Percentiles rank a stretch among this genome's conserved stretches.
Evolutionary conservation across 2,113 vertebrate species (phyloP).

Genomic region (Tetraodon nigroviridis): DNA sequence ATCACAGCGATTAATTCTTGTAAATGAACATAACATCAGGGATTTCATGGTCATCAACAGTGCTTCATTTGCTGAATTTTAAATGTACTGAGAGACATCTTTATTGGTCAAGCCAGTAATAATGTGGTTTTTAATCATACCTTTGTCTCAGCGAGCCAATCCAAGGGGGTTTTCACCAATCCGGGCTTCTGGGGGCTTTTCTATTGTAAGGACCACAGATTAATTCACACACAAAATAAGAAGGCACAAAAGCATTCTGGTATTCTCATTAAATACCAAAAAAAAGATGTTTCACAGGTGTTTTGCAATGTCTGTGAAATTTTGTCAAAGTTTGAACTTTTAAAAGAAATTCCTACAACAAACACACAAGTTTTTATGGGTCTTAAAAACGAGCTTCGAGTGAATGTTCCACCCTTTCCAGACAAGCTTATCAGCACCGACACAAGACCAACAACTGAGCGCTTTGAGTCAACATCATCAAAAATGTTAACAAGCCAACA

Average conservation of each 20-base stretch:
- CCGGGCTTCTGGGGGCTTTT: constrained; percentile 78
- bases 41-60: too few relatives aligned
- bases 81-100: too few relatives aligned
- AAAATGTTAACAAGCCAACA: constrained; percentile 19
- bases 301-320: neutral
- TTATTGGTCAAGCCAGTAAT: neutral
- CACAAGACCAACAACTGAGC: neutral
- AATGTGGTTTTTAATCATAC: constrained; percentile 62
- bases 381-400: constrained; percentile 47
- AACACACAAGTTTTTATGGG: constrained; percentile 23
- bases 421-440: constrained; percentile 54
- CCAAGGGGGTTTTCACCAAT: constrained; percentile 82
- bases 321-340: constrained; percentile 30
- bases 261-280: neutral
- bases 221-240: constrained; percentile 10
- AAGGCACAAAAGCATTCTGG: neutral
- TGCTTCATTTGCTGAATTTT: too few relatives aligned
- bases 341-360: constrained; percentile 20
- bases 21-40: constrained; percentile 1
- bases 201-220: constrained; percentile 65
- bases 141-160: constrained; percentile 93
- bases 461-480: constrained; percentile 8
- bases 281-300: neutral
- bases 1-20: constrained; percentile 21
- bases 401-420: constrained; percentile 30